phyloP scores from a whole-genome alignment of 2,888 invertebrate species.

The Invenusta paracnida region DNA sequence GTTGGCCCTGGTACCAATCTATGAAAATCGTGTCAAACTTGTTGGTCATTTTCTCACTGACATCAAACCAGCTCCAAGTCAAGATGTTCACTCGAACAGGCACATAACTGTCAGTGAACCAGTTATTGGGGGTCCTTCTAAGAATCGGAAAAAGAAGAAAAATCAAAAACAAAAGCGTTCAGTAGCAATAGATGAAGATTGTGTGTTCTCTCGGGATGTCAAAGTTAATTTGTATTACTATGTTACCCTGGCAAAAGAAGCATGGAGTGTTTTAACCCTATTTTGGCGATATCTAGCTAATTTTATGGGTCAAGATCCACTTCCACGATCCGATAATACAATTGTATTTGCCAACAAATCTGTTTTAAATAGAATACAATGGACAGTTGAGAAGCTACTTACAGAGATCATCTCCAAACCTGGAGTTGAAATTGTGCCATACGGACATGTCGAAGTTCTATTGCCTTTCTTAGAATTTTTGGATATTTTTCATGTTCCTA shows the following conservation, averaged over 20 bases:
- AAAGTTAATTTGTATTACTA: neutral
- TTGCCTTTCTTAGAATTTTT: neutral
- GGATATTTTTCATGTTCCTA: neutral
- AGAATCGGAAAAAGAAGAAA: neutral
- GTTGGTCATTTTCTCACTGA: neutral
- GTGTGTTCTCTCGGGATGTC: neutral
- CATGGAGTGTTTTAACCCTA: neutral
- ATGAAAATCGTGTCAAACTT: neutral
- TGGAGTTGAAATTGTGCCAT: neutral
- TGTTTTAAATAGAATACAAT: neutral
- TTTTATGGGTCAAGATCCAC: neutral
- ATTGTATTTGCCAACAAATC: neutral
- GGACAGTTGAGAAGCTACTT: neutral
- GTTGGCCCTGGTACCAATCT: neutral
- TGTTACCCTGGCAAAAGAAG: neutral
- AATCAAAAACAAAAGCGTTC: neutral
- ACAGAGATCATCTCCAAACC: neutral
- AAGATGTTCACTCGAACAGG: neutral
- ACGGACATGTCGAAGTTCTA: neutral
- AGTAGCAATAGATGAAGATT: neutral
- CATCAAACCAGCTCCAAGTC: neutral
- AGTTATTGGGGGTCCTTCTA: neutral
- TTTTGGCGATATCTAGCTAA: neutral
- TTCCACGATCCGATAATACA: neutral
- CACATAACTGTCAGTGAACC: neutral